These are phyloP conservation scores for Cebidichthys violaceus DNA, from an alignment of 2,113 vertebrate species.

Conservation along the genomic window DNA sequence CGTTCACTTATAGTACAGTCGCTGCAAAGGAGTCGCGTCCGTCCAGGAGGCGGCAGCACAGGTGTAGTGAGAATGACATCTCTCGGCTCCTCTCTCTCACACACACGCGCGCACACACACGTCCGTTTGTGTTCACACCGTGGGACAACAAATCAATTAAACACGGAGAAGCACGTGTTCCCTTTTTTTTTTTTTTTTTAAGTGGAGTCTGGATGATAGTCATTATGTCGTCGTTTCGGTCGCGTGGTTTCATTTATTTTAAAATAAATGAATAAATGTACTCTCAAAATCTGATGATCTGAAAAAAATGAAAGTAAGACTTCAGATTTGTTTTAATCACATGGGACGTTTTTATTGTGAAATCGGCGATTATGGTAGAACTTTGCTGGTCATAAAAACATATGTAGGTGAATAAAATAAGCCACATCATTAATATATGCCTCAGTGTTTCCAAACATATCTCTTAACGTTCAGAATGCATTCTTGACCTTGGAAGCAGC, in stretches of 20 bases:
- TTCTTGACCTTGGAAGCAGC: not conserved
- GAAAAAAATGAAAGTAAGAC: not conserved
- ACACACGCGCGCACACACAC: conserved; percentile 14
- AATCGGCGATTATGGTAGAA: not conserved
- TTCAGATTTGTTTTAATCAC: not conserved
- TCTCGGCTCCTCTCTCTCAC: conserved; percentile 19
- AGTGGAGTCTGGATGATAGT: not conserved
- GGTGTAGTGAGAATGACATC: conserved; percentile 76
- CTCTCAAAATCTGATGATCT: not conserved
- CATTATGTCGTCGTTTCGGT: not conserved
- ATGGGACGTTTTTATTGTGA: not conserved
- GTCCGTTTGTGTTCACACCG: conserved; percentile 20
- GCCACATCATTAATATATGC: not conserved
- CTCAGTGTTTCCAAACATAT: not conserved
- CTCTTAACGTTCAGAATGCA: not conserved
- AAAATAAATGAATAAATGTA: not conserved
- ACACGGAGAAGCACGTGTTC: conserved; percentile 37
- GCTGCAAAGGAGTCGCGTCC: conserved; percentile 77
- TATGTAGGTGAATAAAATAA: not conserved
- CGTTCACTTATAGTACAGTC: conserved; percentile 81
- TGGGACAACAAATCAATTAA: conserved; percentile 24
- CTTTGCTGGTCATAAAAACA: not conserved
- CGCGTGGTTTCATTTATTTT: not conserved
- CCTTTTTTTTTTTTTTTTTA: conserved; percentile 3
- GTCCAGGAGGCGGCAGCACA: conserved; percentile 87